phyloP scores from a whole-genome alignment of 2,113 vertebrate species.

The Hippolais icterina region DNA sequence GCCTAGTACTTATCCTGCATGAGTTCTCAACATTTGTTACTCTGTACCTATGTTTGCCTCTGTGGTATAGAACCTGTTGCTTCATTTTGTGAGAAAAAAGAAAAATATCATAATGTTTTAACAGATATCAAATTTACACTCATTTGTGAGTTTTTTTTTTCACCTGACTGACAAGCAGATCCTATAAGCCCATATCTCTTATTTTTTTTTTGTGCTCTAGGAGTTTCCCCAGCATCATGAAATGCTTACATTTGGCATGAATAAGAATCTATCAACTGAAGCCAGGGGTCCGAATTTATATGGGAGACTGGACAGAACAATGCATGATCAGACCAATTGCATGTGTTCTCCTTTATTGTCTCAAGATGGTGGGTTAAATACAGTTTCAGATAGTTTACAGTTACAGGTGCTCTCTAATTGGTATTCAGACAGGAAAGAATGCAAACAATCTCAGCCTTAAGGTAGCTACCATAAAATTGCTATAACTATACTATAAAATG shows the following conservation, averaged over 20 bases:
- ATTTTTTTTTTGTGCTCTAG: neutral
- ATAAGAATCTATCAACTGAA: neutral
- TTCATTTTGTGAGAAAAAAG: neutral
- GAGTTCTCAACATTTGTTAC: neutral
- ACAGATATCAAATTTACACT: neutral
- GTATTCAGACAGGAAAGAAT: no score
- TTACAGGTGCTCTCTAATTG: no score
- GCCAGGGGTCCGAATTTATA: no score
- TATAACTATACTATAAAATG: no score
- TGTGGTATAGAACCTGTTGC: neutral
- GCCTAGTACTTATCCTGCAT: neutral
- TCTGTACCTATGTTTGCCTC: neutral
- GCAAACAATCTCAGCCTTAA: no score
- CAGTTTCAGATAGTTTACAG: no score
- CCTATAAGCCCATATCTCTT: neutral
- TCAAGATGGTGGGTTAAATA: no score
- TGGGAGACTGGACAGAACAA: no score
- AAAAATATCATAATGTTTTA: neutral
- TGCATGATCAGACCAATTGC: no score
- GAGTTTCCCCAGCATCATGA: neutral
- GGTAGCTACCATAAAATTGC: no score
- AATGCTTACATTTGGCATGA: neutral
- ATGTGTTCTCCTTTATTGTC: no score
- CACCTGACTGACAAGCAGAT: neutral
- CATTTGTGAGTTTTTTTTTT: accelerated